These are phyloP conservation scores for Chloroclystis v-ata DNA, from an alignment of 2,888 invertebrate species.

Conservation along the genomic window DNA sequence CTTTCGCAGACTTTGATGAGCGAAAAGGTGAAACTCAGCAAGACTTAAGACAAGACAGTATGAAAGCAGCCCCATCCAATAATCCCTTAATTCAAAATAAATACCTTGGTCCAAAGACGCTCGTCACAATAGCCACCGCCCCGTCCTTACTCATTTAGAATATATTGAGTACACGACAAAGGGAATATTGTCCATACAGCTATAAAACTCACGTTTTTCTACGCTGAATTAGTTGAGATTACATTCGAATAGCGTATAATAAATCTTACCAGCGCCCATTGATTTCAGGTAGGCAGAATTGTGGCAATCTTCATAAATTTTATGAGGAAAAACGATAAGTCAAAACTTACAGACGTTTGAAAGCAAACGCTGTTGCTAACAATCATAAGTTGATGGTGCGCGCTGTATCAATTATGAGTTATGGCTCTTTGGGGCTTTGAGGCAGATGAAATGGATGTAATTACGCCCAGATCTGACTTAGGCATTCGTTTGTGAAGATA, in stretches of 20 bases:
- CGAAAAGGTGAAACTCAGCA: too few relatives aligned
- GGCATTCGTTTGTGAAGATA: constrained; percentile 5
- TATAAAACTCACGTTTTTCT: constrained; percentile 68
- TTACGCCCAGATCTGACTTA: constrained; percentile 11
- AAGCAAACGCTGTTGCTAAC: constrained; percentile 46
- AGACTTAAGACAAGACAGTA: too few relatives aligned
- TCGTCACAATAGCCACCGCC: too few relatives aligned
- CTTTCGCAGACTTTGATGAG: too few relatives aligned
- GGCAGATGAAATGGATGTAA: constrained; percentile 16
- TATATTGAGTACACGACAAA: constrained; percentile 72
- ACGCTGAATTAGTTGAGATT: constrained; percentile 74
- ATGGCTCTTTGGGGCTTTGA: constrained; percentile 10
- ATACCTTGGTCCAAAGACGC: constrained; percentile 41
- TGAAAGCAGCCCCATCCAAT: constrained; percentile 1
- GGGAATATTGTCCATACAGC: constrained; percentile 62
- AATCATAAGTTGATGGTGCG: constrained; percentile 42
- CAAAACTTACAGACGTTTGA: constrained; percentile 41
- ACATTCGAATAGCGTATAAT: constrained; percentile 69
- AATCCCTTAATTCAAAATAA: constrained; percentile 57
- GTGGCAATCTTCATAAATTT: constrained; percentile 73
- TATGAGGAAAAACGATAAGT: constrained; percentile 51
- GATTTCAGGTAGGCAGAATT: constrained; percentile 66
- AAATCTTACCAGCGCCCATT: constrained; percentile 66
- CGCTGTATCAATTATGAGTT: constrained; percentile 21
- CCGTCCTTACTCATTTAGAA: constrained; percentile 70